Base-by-base conservation (phyloP, 1,140 invertebrate genomes). In the Laupala kohalensis region DNA sequence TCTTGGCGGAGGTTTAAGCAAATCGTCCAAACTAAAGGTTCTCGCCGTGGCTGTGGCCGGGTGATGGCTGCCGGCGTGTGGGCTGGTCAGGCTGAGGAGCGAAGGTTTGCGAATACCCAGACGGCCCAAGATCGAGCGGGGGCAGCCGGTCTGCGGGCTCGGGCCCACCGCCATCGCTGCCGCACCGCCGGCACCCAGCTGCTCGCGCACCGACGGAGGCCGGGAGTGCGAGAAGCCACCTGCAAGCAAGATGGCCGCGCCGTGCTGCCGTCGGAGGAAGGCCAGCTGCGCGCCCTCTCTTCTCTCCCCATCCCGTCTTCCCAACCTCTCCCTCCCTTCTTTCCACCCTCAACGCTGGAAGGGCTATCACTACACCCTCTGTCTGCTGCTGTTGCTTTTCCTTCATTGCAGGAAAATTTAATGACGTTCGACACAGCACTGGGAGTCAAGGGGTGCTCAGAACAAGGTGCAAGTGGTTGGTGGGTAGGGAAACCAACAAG, bases 1-100 rank as follows among this genome's bases (percentile, higher is more conserved):
- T 72, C 65, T 72, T 78, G 85, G 84, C 79, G 86, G 85, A 79
- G 86, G 87, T 83, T 88, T 87, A 83, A 91, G 86, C 79, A 92
- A 86, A 86, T 91, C 90, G 83, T 91, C 90, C 82, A 92, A 87
- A 84, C 88, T 90, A 85, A 91, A 91, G 75, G 90, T 90, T 83
- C 89, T 83, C 75, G 86, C 84, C 80, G 86, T 83, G 72, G 83
- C 80, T 79, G 70, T 29, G 2, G 70, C 63, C 26, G 69, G 15
- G 28, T 12, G 37, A 37, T 27, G 69, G 69, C 53, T 62, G 69
- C 78, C 80, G 81, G 78, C 80, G 81, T 83, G 84, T 79, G 84
- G 84, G 77, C 84, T 86, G 82, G 86, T 85, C 77, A 90, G 85
- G 82, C 88, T 89, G 78, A 90, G 84, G 80, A 90, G 85, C 76